Base-by-base conservation (phyloP, 1,140 invertebrate species). In the Habropoda laboriosa region DNA sequence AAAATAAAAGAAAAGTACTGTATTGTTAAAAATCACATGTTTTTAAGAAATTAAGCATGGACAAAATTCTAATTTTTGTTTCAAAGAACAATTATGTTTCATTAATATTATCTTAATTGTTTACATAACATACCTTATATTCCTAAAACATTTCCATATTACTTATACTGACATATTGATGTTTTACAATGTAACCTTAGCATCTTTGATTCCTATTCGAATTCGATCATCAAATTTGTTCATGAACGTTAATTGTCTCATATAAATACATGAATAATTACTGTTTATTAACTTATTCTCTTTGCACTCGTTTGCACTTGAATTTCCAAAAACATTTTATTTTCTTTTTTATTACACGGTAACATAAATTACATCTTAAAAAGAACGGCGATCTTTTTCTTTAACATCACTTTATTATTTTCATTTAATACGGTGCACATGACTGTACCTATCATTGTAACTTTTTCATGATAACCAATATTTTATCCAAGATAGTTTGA, bases 141-240 rank as follows among this genome's bases (percentile, higher is more conserved):
- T 45, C 13, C 35, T 55, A 55, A 66, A 75, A 73, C 8, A 35
- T 24, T 75, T 21, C 16, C 32, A 16, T n/a, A 51, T 45, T 67
- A 24, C 45, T 35, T 67, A 21, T 35, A 57, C 45, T 76, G 57
- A 68, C 63, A 76, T 76, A 55, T 57, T 45, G 38, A 67, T 18
- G 30, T 55, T 55, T 66, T 40, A n/a, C 8, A 35, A 24, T 76
- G 30, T 53, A 68, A 68, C 51, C 51, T 76, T 49, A 2, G 30
- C 63, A 66, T 76, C n/a, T 57, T 51, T 32, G 12, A 74, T 64
- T 53, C 32, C n/a, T n/a, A 13, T 10, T 72, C 21, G 40, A 45
- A 47, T 47, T 38, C 24, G 5, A 74, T 74, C 35, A 27, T 8
- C 7, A 51, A 66, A 49, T 64, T 74, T 27, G 16, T 66, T 21